Percentiles rank a stretch among this genome's conserved stretches.
Conservation (phyloP, 2,888 invertebrate genomes). For the Sminthurinus aureus region DNA sequence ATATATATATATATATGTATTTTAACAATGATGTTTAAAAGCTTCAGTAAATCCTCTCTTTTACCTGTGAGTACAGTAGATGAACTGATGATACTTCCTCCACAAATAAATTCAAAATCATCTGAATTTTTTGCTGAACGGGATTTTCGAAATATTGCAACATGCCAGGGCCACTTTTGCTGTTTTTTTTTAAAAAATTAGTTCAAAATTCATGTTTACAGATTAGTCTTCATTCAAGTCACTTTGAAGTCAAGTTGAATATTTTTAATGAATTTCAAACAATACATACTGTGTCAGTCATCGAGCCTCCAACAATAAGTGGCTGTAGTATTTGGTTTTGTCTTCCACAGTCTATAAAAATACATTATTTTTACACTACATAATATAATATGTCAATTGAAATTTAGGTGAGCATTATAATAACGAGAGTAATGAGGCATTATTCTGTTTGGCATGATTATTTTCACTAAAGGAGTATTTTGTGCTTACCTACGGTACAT, state of each 20-base stretch:
- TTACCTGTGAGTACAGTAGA: too few relatives aligned
- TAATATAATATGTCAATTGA: neutral
- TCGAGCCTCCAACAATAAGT: neutral
- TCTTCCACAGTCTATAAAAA: conserved; percentile 2
- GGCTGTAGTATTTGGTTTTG: conserved; percentile 1
- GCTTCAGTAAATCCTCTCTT: too few relatives aligned
- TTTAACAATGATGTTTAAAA: too few relatives aligned
- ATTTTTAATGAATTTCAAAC: too few relatives aligned
- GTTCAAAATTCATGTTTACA: too few relatives aligned
- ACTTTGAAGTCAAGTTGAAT: too few relatives aligned
- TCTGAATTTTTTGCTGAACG: neutral
- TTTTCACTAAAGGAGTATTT: too few relatives aligned
- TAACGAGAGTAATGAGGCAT: neutral
- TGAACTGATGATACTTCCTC: neutral
- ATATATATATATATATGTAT: too few relatives aligned
- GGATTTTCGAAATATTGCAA: neutral
- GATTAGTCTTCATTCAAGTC: too few relatives aligned
- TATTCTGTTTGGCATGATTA: too few relatives aligned
- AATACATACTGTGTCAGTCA: neutral
- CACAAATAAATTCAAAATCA: conserved; percentile 8
- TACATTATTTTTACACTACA: neutral
- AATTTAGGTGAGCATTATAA: neutral
- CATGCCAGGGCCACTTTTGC: conserved; percentile 18
- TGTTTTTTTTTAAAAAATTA: too few relatives aligned
- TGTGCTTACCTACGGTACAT: neutral